Evolutionary conservation across 2,888 invertebrate genomes (phyloP).

Genomic region (Melipona beecheii): DNA sequence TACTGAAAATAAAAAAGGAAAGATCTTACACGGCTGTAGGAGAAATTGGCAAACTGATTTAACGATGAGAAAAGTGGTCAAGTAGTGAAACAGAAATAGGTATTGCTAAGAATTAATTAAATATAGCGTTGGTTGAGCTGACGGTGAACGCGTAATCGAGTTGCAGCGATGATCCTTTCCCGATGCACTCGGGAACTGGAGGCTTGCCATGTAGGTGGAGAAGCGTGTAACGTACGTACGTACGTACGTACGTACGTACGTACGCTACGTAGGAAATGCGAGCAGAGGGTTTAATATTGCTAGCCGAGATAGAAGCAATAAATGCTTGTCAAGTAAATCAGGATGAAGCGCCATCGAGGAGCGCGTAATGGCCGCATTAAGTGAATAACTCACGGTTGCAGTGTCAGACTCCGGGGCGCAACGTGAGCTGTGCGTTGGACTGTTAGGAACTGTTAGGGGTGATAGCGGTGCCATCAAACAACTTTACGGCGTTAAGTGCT

Average conservation of each 20-base stretch:
- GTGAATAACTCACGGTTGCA: conserved; percentile 82
- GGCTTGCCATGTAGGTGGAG: conserved; percentile 38
- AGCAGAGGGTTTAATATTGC: conserved; percentile 77
- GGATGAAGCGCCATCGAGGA: conserved; percentile 83
- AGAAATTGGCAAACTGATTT: neutral
- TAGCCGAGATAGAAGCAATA: conserved; percentile 80
- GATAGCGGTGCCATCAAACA: conserved; percentile 81
- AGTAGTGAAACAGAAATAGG: neutral
- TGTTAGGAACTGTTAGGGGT: conserved; percentile 78
- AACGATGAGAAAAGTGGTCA: neutral
- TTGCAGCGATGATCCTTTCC: conserved; percentile 22
- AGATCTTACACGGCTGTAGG: too few species aligned
- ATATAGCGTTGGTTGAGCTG: neutral
- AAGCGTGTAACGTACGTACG: conserved; percentile 50
- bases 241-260: conserved; percentile 71
- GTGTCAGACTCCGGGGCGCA: conserved; percentile 69
- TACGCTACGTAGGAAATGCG: conserved; percentile 73
- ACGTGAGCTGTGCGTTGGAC: conserved; percentile 70
- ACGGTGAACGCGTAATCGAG: neutral
- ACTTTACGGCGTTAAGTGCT: conserved; percentile 81
- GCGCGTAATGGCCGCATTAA: conserved; percentile 83
- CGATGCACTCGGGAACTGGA: conserved; percentile 25
- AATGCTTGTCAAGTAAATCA: conserved; percentile 83
- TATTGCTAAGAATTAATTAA: neutral
- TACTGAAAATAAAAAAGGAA: too few species aligned